Evolutionary conservation across 2,797 vertebrate genomes (phyloP).

Genomic region (Phrynocephalus guinanensis): DNA sequence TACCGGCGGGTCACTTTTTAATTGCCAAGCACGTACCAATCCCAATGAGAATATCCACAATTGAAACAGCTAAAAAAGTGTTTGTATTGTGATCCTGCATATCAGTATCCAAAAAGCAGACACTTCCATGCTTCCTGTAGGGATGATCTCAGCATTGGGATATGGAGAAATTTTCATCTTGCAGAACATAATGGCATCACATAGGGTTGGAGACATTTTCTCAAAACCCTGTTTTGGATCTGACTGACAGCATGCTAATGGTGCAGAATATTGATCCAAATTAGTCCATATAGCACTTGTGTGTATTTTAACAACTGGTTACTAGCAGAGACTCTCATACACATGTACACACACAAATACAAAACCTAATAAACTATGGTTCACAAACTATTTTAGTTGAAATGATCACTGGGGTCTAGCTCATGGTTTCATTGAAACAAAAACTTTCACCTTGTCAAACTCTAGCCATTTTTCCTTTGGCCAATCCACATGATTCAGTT

Average conservation of each 20-base stretch:
- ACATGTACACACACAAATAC: not conserved
- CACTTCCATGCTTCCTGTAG: not conserved
- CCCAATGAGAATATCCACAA: slow-evolving; percentile 28
- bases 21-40: not conserved
- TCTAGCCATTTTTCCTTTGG: not conserved
- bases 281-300: not conserved
- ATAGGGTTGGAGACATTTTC: slow-evolving; percentile 49
- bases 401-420: no score
- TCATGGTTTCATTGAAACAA: not conserved
- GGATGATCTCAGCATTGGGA: not conserved
- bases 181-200: slow-evolving; percentile 55
- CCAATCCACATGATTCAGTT: no score
- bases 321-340: not conserved
- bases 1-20: not conserved
- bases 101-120: not conserved
- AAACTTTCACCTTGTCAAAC: not conserved
- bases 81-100: slow-evolving; percentile 30
- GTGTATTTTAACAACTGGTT: not conserved
- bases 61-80: not conserved
- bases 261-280: slow-evolving; percentile 47
- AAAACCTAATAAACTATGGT: no score
- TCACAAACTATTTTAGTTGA: not conserved
- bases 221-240: slow-evolving; percentile 34
- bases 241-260: slow-evolving; percentile 59
- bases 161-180: slow-evolving; percentile 13